These are phyloP conservation scores for Porites australiensis DNA, from an alignment of 64 coral and sea anemone genomes.

Conservation along the genomic window DNA sequence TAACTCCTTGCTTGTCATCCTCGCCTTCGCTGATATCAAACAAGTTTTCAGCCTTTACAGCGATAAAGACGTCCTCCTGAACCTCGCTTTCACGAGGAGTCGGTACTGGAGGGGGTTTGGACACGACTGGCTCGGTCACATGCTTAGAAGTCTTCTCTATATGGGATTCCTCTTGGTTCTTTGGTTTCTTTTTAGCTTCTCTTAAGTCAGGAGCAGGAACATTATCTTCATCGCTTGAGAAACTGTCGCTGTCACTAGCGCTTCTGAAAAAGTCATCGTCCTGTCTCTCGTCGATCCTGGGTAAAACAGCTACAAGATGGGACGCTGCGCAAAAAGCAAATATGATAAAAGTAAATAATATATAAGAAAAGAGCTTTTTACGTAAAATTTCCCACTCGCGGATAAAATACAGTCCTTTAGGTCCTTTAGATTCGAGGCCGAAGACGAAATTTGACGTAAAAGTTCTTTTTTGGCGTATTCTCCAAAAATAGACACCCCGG, in stretches of 20 bases:
- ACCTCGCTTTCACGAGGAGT: not conserved
- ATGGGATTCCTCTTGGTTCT: constrained; percentile 20
- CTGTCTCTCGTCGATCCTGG: constrained; percentile 71
- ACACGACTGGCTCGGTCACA: not conserved
- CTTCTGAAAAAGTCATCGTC: constrained; percentile 72
- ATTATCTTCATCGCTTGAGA: constrained; percentile 65
- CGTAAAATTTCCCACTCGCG: too few relatives aligned
- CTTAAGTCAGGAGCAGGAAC: constrained; percentile 20
- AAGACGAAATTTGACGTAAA: too few relatives aligned
- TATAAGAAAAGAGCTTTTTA: too few relatives aligned
- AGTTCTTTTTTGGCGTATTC: too few relatives aligned
- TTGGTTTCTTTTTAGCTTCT: constrained; percentile 75
- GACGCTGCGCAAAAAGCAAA: constrained; percentile 51
- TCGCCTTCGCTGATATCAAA: constrained; percentile 74
- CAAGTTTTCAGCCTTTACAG: constrained; percentile 65
- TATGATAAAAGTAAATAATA: not conserved
- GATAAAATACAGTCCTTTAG: too few relatives aligned
- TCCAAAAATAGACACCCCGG: too few relatives aligned
- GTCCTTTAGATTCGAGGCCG: too few relatives aligned
- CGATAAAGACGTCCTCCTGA: constrained; percentile 24
- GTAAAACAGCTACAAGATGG: constrained; percentile 80
- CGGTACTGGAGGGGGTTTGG: not conserved
- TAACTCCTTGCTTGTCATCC: constrained; percentile 17
- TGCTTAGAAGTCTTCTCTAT: constrained; percentile 29
- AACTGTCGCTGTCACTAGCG: constrained; percentile 67